These are phyloP conservation scores for Beroe forskalii DNA, from an alignment of 37 sponge, comb jelly and placozoan genomes.

Conservation along the genomic window DNA sequence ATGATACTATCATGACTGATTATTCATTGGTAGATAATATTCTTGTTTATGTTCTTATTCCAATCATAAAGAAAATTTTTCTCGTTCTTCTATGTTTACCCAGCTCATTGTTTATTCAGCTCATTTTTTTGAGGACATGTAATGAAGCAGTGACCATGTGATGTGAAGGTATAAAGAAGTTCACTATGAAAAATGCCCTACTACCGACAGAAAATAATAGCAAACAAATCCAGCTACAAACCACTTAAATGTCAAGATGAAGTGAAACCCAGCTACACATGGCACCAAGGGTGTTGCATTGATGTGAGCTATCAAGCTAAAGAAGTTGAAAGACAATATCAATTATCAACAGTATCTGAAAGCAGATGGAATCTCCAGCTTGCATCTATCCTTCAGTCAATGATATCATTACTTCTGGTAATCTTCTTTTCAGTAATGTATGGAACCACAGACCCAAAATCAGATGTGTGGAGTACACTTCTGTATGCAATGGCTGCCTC, in stretches of 20 bases:
- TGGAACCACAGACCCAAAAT: not conserved
- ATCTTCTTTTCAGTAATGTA: not conserved
- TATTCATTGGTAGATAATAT: no score
- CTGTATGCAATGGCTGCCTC: not conserved
- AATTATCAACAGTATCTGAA: conserved; percentile 1
- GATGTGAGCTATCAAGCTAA: not conserved
- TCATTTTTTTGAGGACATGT: no score
- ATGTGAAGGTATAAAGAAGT: not conserved
- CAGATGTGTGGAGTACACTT: not conserved
- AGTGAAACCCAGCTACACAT: conserved; percentile 1
- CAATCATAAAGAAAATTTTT: no score
- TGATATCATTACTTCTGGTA: not conserved
- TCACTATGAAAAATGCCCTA: conserved; percentile 18
- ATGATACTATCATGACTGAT: no score
- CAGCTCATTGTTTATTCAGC: no score
- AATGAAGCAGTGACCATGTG: not conserved
- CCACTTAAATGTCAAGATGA: conserved; percentile 19
- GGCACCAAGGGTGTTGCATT: conserved; percentile 8
- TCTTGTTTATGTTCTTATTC: no score
- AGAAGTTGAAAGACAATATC: conserved; percentile 15
- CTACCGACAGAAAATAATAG: conserved; percentile 37
- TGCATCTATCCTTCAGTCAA: not conserved
- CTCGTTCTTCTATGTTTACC: no score
- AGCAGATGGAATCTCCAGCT: conserved; percentile 32
- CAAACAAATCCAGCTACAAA: conserved; percentile 18